phyloP scores from a whole-genome alignment of 92 coral and sea anemone genomes.

The Zoanthus sansibaricus region DNA sequence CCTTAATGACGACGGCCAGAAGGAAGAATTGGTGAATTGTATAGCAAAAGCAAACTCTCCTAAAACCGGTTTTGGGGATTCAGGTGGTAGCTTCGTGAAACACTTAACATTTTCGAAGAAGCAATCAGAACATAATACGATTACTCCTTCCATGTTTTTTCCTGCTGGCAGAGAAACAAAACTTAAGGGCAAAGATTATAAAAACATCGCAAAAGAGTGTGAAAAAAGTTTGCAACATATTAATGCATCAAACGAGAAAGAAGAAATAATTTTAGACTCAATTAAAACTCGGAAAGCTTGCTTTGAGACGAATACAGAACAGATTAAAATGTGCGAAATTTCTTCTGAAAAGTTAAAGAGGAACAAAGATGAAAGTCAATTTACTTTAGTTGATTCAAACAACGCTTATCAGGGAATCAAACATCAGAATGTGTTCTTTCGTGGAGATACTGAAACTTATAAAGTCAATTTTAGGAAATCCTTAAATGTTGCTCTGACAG shows the following conservation, averaged over 20 bases:
- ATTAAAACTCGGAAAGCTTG: not conserved
- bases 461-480: not conserved
- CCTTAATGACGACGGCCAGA: not conserved
- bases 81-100: not conserved
- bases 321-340: not conserved
- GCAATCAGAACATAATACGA: not conserved
- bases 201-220: not conserved
- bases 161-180: not conserved
- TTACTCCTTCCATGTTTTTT: not conserved
- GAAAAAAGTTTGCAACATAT: not conserved
- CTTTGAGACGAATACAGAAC: not conserved
- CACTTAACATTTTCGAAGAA: not conserved
- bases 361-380: not conserved
- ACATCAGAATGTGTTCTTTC: not conserved
- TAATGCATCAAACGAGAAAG: constrained; percentile 22
- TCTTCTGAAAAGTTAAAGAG: not conserved
- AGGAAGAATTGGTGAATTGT: not conserved
- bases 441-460: not conserved
- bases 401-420: constrained; percentile 27
- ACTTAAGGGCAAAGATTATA: not conserved
- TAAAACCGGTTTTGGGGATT: not conserved
- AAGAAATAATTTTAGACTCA: not conserved
- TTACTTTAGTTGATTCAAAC: constrained; percentile 37
- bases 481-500: constrained; percentile 42
- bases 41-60: not conserved